Base-by-base conservation (phyloP, 2,888 invertebrate species). In the Trisateles emortualis region DNA sequence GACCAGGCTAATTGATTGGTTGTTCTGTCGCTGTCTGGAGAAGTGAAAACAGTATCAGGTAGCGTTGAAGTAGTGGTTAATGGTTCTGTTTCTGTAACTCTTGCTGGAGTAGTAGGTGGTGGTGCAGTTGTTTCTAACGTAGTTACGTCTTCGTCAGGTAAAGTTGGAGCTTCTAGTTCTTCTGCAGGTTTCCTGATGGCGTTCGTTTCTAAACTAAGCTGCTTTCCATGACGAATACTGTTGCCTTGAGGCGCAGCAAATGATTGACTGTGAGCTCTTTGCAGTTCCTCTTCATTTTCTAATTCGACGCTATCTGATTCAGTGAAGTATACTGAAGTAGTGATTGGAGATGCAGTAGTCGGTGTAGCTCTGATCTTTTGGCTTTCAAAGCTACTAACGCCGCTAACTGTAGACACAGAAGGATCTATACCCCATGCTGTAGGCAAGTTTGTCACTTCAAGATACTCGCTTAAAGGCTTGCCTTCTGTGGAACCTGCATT, bases 261-360 rank as follows among this genome's bases (percentile, higher is more conserved):
- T 0, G 95, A 95, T 74, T 96, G 95, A 38, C 95, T 95, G 62
- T 96, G 95, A 17, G 95, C 95, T 58, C 95, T 93, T 84, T 95
- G 95, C 33, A 96, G 80, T 77, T 95, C 94, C 74, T 95, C 95
- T 35, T 93, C 94, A 59, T 95, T 94, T 41, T 94, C 94, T 42
- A 88, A 68, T 67, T 92, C 92, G 14, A 85, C 74, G 52, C 86
- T 91, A 42, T 90, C 90, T 1, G 85, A 78, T 83, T 94, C 75
- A 67, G 93, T 74, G 69, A 87, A 78, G 82, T 88, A 83, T 65
- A 93, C 76, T 6, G 86, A 78, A 11, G 88, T 87, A 1, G 87
- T 83, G 1, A 78, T 74, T 4, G 88, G 84, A 35, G 81, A 75
- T 9, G 62, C 52, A 9, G 83, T 79, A 1, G 81, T 84, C 0